Evolutionary conservation across 1,140 invertebrate genomes (phyloP), one percentile per base, ranked within the genome.

Genomic region (Megalonaias nervosa): DNA sequence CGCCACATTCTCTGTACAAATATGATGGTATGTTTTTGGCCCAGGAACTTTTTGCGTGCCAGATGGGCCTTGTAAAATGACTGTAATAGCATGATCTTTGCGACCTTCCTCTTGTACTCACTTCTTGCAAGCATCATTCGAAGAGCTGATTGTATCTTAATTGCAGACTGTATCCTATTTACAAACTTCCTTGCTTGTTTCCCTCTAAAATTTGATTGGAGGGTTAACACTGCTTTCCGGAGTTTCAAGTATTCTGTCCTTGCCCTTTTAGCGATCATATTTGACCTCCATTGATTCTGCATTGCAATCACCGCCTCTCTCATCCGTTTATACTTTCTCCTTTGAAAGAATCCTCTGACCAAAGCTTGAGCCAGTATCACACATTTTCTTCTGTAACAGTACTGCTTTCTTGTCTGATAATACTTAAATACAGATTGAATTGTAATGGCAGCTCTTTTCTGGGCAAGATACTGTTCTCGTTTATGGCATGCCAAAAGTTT

Each of bases 81-180:
- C 38, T 48, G 38, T 48, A 48, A 48, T 11, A 9, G 38, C 6
- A 48, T 48, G 38, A 48, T 48, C 38, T 48, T 48, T 48, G 38
- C 6, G 38, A 48, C 6, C 11, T 48, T 48, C 38, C 38, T 38
- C 12, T 19, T 16, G 15, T 58, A 69, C 15, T 57, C 60, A 56
- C 60, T 48, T 68, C 81, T 78, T n/a, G 67, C 81, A 15, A 68
- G 56, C 16, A 76, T 31, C 31, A 84, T 71, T 79, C 78, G 67
- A 23, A 61, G 67, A 38, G 57, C 56, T 26, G 81, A 55, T 57
- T 86, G 83, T 26, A 86, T 84, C 6, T 66, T 74, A 13, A 80
- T 12, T 19, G 75, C 79, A 68, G 81, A 75, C 21, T 57, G 71
- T 55, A 71, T n/a, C 21, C 60, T 26, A 38, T 31, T 57, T 2